Evolutionary conservation across 2,888 invertebrate species (phyloP), one percentile per base, ranked within the genome.

Genomic region (Gerris lacustris): DNA sequence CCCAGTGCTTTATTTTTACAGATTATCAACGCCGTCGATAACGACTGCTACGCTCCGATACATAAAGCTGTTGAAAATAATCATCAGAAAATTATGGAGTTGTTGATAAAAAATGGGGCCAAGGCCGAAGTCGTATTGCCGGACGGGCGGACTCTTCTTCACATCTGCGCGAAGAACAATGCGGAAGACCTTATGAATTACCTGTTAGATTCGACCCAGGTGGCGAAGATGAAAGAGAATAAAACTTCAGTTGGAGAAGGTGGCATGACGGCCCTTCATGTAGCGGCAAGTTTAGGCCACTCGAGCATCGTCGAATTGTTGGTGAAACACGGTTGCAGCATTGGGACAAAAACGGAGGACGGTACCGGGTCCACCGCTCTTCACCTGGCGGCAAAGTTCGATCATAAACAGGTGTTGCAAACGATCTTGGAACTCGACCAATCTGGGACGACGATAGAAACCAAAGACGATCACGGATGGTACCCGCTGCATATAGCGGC

Each of bases 121-220:
- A 81, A 82, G 2, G 76, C 83, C 4, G 81, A 81, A 75, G 79
- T 82, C 74, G 82, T 83, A 1, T 76, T 84, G 64, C 81, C 81
- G 17, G 82, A 82, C 18, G 80, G 83, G 43, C 79, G 82, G 0
- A 87, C 84, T 63, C 82, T 87, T 67, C 79, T 87, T n/a, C 87
- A 87, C 74, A 79, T 84, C 71, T 86, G 87, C 47, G 83, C 86
- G 63, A 84, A 83, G 75, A 78, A 82, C 74, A 86, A 86, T 0
- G 81, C 84, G 72, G 75, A 81, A 31, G 82, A 83, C 69, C 84
- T 86, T 76, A 81, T 87, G 11, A 82, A 82, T 77, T 78, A 81
- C 44, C 79, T 87, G 64, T 76, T 87, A 68, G 44, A 71, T 7
- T 18, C 15, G 11, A 67, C 72, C 66, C 47, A 66, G 44, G 66